Percentiles rank a stretch among this genome's conserved stretches.
phyloP scores from a whole-genome alignment of 2,113 vertebrate species.

The Jacana jacana region DNA sequence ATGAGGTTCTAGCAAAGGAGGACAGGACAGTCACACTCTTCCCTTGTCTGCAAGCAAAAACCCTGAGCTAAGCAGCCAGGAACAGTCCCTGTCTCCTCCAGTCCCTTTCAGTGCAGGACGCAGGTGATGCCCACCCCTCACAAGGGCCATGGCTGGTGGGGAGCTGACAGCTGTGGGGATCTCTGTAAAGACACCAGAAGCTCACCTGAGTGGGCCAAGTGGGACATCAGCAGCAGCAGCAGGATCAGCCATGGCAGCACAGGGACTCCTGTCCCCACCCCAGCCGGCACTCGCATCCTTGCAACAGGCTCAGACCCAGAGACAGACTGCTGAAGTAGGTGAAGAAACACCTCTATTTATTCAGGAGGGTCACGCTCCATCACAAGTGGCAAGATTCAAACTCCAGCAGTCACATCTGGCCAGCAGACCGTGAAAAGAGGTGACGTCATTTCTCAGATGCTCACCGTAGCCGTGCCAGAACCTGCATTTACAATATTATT shows the following conservation, averaged over 20 bases:
- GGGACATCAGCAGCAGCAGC: not conserved
- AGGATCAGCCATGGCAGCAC: not conserved
- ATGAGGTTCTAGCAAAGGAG: not conserved
- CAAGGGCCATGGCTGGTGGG: rapidly evolving
- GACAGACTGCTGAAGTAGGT: rapidly evolving
- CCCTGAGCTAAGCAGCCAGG: not conserved
- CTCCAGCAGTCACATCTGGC: not conserved
- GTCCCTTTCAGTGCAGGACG: rapidly evolving
- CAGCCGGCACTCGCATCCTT: not conserved
- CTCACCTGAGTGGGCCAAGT: not conserved
- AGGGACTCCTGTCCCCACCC: not conserved
- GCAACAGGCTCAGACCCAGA: not conserved
- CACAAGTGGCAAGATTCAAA: not conserved
- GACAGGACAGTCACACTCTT: rapidly evolving
- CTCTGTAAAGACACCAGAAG: not conserved
- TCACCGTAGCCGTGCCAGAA: not conserved
- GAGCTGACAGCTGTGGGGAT: not conserved
- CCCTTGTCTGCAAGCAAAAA: not conserved
- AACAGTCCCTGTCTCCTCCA: rapidly evolving
- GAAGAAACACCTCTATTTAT: conserved; percentile 23
- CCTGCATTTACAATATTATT: not conserved
- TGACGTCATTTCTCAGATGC: not conserved
- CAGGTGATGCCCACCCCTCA: not conserved
- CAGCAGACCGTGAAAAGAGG: not conserved
- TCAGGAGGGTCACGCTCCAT: not conserved